phyloP scores from a whole-genome alignment of 1,140 invertebrate species.

The Solen grandis region DNA sequence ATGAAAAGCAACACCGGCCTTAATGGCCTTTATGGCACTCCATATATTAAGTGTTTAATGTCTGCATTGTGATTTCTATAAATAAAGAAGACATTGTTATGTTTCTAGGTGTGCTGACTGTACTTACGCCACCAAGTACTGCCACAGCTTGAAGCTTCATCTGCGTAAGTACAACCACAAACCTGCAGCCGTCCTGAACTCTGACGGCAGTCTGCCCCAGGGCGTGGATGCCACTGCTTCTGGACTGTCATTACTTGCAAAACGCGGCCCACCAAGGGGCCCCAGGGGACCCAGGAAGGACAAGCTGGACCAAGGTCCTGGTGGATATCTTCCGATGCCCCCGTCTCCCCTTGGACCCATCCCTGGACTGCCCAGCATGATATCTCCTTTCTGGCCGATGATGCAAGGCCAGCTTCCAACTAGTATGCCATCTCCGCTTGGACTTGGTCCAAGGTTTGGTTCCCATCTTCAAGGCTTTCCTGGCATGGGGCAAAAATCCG shows the following conservation, averaged over 20 bases:
- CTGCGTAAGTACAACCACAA: slow-evolving; percentile 94
- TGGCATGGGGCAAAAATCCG: slow-evolving; percentile 29
- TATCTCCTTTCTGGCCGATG: slow-evolving; percentile 75
- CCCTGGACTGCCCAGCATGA: slow-evolving; percentile 61
- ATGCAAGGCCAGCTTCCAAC: slow-evolving; percentile 66
- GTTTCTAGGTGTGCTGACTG: slow-evolving; percentile 92
- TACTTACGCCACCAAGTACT: slow-evolving; percentile 99
- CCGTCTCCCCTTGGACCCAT: slow-evolving; percentile 46
- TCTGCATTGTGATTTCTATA: too few relatives aligned
- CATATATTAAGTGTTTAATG: too few relatives aligned
- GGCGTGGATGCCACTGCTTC: slow-evolving; percentile 74
- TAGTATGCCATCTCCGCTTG: slow-evolving; percentile 66
- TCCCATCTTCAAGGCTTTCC: slow-evolving; percentile 27
- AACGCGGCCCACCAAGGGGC: slow-evolving; percentile 77
- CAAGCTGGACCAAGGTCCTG: slow-evolving; percentile 60
- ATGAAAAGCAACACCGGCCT: too few relatives aligned
- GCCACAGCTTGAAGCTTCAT: slow-evolving; percentile 98
- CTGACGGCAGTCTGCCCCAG: slow-evolving; percentile 78
- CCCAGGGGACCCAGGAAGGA: slow-evolving; percentile 77
- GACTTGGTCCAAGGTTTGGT: slow-evolving; percentile 53
- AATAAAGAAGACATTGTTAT: too few relatives aligned
- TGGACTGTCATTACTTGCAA: slow-evolving; percentile 73
- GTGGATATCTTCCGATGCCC: slow-evolving; percentile 57
- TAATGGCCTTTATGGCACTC: too few relatives aligned
- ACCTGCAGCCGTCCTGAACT: slow-evolving; percentile 79